phyloP scores from a whole-genome alignment of 2,113 vertebrate genomes.

The Bagarius yarrelli region DNA sequence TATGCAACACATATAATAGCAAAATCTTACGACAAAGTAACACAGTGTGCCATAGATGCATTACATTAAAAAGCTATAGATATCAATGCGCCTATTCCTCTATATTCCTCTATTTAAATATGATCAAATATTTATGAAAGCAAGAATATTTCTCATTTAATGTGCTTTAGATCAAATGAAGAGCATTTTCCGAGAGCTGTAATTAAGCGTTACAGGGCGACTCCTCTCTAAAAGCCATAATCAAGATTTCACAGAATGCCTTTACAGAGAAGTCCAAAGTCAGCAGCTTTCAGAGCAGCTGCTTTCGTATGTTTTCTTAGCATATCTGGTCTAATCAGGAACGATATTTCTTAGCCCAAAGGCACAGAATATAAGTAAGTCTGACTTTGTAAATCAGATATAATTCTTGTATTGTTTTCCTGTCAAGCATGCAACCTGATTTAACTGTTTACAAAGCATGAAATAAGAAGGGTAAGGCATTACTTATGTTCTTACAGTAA shows the following conservation, averaged over 20 bases:
- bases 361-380: not conserved
- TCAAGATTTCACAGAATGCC: constrained; percentile 11
- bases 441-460: too few species aligned
- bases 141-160: not conserved
- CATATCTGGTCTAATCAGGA: not conserved
- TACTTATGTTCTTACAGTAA: too few species aligned
- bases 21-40: not conserved
- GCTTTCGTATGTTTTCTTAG: not conserved
- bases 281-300: not conserved
- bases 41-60: not conserved
- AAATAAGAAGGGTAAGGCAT: too few species aligned
- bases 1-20: constrained; percentile 29
- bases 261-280: not conserved
- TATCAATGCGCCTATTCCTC: not conserved
- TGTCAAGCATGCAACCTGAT: too few species aligned
- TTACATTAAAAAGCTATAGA: constrained; percentile 3
- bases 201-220: not conserved
- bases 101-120: not conserved
- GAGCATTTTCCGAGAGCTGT: not conserved
- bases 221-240: not conserved
- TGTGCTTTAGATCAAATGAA: constrained; percentile 2
- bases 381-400: not conserved
- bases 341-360: not conserved
- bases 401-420: too few species aligned
- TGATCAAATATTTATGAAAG: constrained; percentile 12